A percentile compares a stretch with the other conserved stretches of the same genome.
Conservation (phyloP, 2,888 invertebrate species). For the Ischnura elegans region DNA sequence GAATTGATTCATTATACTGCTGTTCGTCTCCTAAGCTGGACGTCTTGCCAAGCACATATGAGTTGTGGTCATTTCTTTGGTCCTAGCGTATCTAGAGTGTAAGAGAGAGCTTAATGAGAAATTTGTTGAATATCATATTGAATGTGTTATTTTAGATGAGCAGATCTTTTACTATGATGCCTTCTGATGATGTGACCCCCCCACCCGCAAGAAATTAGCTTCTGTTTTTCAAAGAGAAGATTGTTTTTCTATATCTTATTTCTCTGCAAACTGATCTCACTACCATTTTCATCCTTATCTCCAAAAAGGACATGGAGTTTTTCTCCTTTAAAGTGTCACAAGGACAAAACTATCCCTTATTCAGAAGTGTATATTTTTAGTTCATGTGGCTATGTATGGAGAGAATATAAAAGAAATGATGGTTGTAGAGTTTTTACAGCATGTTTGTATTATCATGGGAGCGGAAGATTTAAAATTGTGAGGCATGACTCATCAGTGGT, state of each 20-base stretch:
- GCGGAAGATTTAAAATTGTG: conserved; percentile 66
- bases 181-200: conserved; percentile 61
- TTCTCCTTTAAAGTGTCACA: conserved; percentile 57
- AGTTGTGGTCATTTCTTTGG: conserved; percentile 64
- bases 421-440: conserved; percentile 65
- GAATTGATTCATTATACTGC: conserved; percentile 58
- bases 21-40: conserved; percentile 62
- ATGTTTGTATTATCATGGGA: conserved; percentile 67
- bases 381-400: conserved; percentile 64
- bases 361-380: conserved; percentile 60
- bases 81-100: conserved; percentile 40
- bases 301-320: conserved; percentile 32
- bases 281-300: conserved; percentile 53
- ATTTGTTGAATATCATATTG: conserved; percentile 55
- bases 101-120: conserved; percentile 55
- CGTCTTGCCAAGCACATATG: conserved; percentile 53
- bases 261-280: conserved; percentile 63
- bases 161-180: conserved; percentile 66
- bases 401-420: conserved; percentile 56
- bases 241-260: conserved; percentile 56
- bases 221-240: conserved; percentile 58
- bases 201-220: conserved; percentile 31
- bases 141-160: conserved; percentile 59
- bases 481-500: conserved; percentile 67
- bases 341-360: conserved; percentile 59